Conservation (phyloP, 2,113 vertebrate species). For the Eira barbara region DNA sequence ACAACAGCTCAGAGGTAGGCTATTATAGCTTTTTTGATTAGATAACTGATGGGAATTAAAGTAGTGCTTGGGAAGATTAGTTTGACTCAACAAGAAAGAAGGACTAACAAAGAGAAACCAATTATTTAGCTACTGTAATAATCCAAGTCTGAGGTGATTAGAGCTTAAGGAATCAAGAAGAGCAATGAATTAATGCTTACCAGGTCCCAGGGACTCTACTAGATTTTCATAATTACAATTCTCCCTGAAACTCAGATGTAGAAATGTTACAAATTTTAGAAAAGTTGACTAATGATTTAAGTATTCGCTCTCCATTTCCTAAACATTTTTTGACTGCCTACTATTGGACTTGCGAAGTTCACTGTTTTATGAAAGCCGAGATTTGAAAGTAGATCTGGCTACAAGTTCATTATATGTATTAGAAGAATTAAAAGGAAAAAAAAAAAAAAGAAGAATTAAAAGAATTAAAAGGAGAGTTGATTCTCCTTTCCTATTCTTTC, state of each 20-base stretch:
- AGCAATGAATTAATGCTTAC: neutral
- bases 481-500: too few species aligned
- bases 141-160: neutral
- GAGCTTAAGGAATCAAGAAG: neutral
- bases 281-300: neutral
- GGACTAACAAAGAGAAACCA: neutral
- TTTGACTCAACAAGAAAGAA: neutral
- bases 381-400: neutral
- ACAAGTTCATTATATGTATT: neutral
- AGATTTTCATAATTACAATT: slow-evolving; percentile 23
- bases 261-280: neutral
- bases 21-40: neutral
- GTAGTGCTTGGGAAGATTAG: neutral
- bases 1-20: neutral
- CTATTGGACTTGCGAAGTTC: neutral
- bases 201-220: neutral
- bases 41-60: neutral
- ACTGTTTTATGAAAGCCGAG: neutral
- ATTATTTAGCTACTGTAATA: neutral
- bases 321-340: neutral
- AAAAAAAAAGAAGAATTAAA: neutral
- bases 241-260: neutral
- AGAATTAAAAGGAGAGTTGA: neutral
- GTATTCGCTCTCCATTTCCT: neutral
- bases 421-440: slow-evolving; percentile 9